These are phyloP conservation scores for Oscheius myriophilus DNA, from an alignment of 2,888 invertebrate genomes.

Conservation along the genomic window DNA sequence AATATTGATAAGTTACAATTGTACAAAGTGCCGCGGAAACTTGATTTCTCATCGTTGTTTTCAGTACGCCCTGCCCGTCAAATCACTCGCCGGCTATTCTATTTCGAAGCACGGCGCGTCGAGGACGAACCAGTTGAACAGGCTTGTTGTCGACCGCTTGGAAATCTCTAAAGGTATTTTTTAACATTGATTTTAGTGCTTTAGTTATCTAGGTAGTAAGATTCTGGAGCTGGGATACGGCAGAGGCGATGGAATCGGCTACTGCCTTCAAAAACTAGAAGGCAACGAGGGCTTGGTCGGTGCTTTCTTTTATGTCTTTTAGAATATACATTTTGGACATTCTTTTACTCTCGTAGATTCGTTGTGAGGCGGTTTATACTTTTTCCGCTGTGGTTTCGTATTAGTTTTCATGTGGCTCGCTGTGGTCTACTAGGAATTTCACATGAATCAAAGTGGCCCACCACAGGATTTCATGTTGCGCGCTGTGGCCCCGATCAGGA, in stretches of 20 bases:
- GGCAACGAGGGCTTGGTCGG: constrained; percentile 42
- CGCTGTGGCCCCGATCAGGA: too few species aligned
- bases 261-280: constrained; percentile 42
- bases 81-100: constrained; percentile 47
- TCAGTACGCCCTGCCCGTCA: constrained; percentile 47
- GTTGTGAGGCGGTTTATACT: neutral
- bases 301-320: constrained; percentile 17
- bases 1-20: too few species aligned
- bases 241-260: constrained; percentile 57
- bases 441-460: too few species aligned
- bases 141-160: constrained; percentile 44
- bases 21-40: too few species aligned
- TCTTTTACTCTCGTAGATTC: neutral
- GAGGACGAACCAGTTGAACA: constrained; percentile 40
- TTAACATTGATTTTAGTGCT: constrained; percentile 1
- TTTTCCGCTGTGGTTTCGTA: too few species aligned
- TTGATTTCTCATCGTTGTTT: neutral
- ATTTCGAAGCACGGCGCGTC: constrained; percentile 39
- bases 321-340: too few species aligned
- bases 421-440: too few species aligned
- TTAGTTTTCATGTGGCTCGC: too few species aligned
- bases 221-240: constrained; percentile 68
- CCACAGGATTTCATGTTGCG: too few species aligned
- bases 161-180: constrained; percentile 38
- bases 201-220: constrained; percentile 50